Conservation (phyloP, 2,888 invertebrate genomes). For the Heteropelma amictum region DNA sequence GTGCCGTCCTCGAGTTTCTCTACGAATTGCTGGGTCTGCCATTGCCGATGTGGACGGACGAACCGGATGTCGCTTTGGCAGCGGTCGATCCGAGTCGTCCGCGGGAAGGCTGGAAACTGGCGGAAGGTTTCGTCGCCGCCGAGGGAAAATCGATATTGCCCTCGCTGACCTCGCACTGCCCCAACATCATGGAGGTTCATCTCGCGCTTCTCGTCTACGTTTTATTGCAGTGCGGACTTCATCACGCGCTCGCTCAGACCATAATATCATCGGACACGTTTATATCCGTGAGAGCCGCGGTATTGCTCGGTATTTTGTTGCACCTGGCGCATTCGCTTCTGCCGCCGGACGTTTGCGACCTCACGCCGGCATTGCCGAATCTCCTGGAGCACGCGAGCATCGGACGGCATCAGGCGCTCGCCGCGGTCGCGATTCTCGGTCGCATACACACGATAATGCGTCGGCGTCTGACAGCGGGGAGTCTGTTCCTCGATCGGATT, state of each 20-base stretch:
- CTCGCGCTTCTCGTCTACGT: conserved; percentile 92
- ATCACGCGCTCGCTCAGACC: conserved; percentile 94
- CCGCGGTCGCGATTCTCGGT: conserved; percentile 89
- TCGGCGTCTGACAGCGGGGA: conserved; percentile 88
- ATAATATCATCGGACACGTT: conserved; percentile 93
- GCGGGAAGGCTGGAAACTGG: conserved; percentile 91
- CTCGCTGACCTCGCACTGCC: conserved; percentile 89
- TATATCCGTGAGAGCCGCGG: conserved; percentile 94
- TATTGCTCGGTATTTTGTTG: conserved; percentile 91
- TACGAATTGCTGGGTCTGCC: conserved; percentile 93
- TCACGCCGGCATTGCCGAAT: conserved; percentile 90
- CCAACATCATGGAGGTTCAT: conserved; percentile 95
- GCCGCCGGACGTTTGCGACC: conserved; percentile 91
- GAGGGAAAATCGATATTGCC: conserved; percentile 93
- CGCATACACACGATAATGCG: conserved; percentile 89
- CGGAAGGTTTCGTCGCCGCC: conserved; percentile 96
- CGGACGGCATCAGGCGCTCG: conserved; percentile 89
- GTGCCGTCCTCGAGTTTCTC: conserved; percentile 93
- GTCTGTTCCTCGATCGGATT: conserved; percentile 90
- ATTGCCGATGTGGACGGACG: conserved; percentile 95
- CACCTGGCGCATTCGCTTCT: conserved; percentile 91
- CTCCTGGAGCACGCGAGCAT: conserved; percentile 88
- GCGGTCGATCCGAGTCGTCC: conserved; percentile 88
- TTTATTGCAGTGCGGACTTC: conserved; percentile 91
- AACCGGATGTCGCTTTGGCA: conserved; percentile 91